Percentiles rank a stretch among this genome's conserved stretches.
These are phyloP conservation scores for Coenonympha arcania DNA, from an alignment of 2,888 invertebrate species.

Conservation along the genomic window DNA sequence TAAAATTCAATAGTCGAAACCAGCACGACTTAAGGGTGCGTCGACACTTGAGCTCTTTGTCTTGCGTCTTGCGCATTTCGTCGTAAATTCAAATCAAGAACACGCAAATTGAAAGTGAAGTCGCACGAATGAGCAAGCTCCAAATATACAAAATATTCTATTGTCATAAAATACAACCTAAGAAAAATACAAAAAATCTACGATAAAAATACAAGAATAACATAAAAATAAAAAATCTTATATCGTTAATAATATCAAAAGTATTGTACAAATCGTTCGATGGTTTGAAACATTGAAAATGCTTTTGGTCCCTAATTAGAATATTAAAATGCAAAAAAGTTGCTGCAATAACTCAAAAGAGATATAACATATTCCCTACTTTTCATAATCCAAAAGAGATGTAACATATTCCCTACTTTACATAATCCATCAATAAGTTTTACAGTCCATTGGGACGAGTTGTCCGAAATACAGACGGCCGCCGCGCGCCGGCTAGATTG, in stretches of 20 bases:
- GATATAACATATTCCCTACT: too few species aligned
- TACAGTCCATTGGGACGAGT: too few species aligned
- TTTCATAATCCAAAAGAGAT: not conserved
- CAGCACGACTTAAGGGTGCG: conserved; percentile 34
- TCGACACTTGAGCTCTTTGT: not conserved
- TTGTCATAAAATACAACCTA: not conserved
- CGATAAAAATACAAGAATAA: not conserved
- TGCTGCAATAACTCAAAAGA: not conserved
- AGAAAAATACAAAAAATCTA: not conserved
- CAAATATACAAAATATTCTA: not conserved
- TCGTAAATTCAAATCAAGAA: too few species aligned
- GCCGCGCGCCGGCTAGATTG: too few species aligned
- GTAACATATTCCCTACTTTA: too few species aligned
- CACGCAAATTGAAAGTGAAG: too few species aligned
- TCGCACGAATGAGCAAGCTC: too few species aligned
- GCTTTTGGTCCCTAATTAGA: not conserved
- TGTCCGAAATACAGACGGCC: too few species aligned
- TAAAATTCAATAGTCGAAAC: conserved; percentile 32
- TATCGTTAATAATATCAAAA: not conserved
- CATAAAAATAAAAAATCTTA: not conserved
- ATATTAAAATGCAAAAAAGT: not conserved
- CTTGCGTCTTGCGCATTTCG: too few species aligned
- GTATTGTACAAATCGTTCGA: not conserved
- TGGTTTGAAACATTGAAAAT: not conserved
- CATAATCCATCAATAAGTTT: too few species aligned